Percentiles rank a stretch among this genome's conserved stretches.
phyloP scores from a whole-genome alignment of 2,113 vertebrate genomes.

The Ceyx cyanopectus region DNA sequence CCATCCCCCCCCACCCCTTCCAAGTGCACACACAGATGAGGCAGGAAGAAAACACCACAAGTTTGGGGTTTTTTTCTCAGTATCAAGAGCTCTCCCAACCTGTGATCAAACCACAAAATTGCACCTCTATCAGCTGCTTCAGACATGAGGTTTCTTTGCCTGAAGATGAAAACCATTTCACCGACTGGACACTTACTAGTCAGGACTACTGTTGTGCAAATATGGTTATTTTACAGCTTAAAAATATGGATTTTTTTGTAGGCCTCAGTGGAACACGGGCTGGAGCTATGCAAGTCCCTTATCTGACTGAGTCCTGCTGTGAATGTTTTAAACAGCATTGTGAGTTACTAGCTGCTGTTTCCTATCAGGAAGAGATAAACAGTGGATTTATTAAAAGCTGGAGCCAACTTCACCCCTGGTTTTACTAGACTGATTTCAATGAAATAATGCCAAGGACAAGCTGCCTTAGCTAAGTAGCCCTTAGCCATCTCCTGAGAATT shows the following conservation, averaged over 20 bases:
- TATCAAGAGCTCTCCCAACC: not conserved
- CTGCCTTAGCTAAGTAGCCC: not conserved
- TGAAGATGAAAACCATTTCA: not conserved
- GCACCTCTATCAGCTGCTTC: not conserved
- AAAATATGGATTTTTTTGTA: not conserved
- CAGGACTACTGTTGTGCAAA: not conserved
- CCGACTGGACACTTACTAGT: not conserved
- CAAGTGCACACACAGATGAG: not conserved
- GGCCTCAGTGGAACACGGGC: not conserved
- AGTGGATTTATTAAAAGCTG: not conserved
- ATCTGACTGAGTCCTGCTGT: not conserved
- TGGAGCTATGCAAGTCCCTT: not conserved
- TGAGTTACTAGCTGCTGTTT: slow-evolving; percentile 52
- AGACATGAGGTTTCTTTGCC: not conserved
- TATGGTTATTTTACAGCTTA: not conserved
- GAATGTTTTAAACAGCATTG: slow-evolving; percentile 24
- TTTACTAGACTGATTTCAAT: slow-evolving; percentile 11
- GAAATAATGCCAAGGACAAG: slow-evolving; percentile 19
- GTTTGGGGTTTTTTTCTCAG: not conserved
- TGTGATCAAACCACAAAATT: not conserved
- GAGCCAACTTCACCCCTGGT: not conserved
- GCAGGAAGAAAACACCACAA: not conserved
- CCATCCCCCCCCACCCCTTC: not conserved
- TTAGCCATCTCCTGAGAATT: not conserved
- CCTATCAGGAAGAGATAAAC: slow-evolving; percentile 64